Evolutionary conservation across 2,113 vertebrate species (phyloP).

Genomic region (Oncorhynchus mykiss): DNA sequence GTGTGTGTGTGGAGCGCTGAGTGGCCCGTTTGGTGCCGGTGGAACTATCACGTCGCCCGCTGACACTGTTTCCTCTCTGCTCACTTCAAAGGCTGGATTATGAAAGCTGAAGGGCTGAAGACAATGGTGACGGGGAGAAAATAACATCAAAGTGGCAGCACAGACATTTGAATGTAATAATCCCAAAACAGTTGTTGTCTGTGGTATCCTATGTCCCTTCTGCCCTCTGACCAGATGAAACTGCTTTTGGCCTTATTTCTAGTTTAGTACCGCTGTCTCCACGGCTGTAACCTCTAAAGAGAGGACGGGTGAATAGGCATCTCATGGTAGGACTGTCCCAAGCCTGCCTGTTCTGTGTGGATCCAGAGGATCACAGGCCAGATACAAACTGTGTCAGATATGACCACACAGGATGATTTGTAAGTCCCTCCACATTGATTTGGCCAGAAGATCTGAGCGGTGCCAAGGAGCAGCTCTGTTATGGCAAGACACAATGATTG

Average conservation of each 20-base stretch:
- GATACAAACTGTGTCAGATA: conserved; percentile 27
- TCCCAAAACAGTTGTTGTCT: conserved; percentile 75
- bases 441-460: too few relatives aligned
- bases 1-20: too few relatives aligned
- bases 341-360: conserved; percentile 17
- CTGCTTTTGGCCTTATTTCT: conserved; percentile 48
- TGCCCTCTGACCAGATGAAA: conserved; percentile 40
- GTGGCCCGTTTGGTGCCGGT: conserved; percentile 39
- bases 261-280: conserved; percentile 47
- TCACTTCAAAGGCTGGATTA: conserved; percentile 77
- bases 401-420: conserved; percentile 18
- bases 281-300: conserved; percentile 49
- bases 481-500: too few relatives aligned
- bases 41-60: conserved; percentile 63
- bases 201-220: conserved; percentile 65
- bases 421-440: background rate
- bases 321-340: conserved; percentile 12
- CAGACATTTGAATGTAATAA: conserved; percentile 70
- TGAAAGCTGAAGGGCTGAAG: conserved; percentile 65
- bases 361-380: conserved; percentile 30
- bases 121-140: conserved; percentile 69
- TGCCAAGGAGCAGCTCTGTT: too few relatives aligned
- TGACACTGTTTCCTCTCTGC: conserved; percentile 74
- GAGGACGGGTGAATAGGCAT: too few relatives aligned
- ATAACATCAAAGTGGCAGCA: conserved; percentile 74